Conservation (phyloP, 2,888 invertebrate genomes). For the Hydroisotoma schaefferi region DNA sequence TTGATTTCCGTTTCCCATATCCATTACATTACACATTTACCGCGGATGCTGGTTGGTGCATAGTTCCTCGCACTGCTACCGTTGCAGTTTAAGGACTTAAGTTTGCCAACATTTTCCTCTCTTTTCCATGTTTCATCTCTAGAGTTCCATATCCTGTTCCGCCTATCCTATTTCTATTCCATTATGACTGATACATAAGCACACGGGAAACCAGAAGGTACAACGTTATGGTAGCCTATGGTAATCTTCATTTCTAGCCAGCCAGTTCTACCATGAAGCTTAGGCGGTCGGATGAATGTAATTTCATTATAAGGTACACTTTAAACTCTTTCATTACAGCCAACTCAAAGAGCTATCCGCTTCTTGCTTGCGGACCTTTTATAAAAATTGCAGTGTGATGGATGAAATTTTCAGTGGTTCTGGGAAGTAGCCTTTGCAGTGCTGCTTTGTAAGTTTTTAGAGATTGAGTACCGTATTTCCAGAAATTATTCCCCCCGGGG, state of each 20-base stretch:
- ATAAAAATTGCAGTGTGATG: too few relatives aligned
- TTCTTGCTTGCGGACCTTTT: too few relatives aligned
- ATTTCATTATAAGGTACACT: neutral
- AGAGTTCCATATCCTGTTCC: slow-evolving; percentile 3
- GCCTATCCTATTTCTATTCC: neutral
- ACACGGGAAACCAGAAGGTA: neutral
- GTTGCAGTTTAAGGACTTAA: neutral
- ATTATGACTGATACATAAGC: neutral
- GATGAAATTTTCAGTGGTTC: too few relatives aligned
- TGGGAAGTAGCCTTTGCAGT: too few relatives aligned
- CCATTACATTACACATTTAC: slow-evolving; percentile 28
- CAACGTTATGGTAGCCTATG: neutral
- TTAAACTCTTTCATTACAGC: too few relatives aligned
- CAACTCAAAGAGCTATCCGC: too few relatives aligned
- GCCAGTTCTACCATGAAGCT: too few relatives aligned
- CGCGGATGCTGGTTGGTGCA: neutral
- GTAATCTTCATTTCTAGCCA: neutral
- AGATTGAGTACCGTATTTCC: too few relatives aligned
- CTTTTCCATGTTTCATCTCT: slow-evolving; percentile 5
- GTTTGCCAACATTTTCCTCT: neutral
- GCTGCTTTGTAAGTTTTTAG: too few relatives aligned
- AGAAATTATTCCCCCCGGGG: too few relatives aligned
- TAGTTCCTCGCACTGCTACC: neutral
- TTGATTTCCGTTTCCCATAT: slow-evolving; percentile 43
- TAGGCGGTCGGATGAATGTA: neutral